These are phyloP conservation scores for Netelia virgata DNA, from an alignment of 2,888 invertebrate species.

Conservation along the genomic window DNA sequence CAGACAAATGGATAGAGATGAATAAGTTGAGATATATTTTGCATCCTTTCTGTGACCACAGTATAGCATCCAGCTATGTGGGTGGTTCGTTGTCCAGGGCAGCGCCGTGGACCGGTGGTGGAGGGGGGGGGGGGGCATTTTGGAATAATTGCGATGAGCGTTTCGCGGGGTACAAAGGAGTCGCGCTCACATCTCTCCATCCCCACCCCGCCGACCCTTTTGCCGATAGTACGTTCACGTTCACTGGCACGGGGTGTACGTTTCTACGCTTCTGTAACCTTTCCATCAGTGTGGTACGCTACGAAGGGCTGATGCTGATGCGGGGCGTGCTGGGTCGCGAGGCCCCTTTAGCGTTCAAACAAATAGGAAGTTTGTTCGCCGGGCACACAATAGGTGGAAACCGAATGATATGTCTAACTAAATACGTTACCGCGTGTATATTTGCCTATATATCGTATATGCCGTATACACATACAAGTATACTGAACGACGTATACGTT, in stretches of 20 bases:
- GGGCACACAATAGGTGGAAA: slow-evolving; percentile 82
- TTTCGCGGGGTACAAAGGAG: slow-evolving; percentile 65
- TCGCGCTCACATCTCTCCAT: slow-evolving; percentile 24
- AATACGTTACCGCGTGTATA: slow-evolving; percentile 80
- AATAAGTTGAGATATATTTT: slow-evolving; percentile 57
- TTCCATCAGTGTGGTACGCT: slow-evolving; percentile 51
- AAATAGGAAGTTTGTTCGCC: slow-evolving; percentile 83
- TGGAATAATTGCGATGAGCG: slow-evolving; percentile 74
- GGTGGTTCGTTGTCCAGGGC: slow-evolving; percentile 35
- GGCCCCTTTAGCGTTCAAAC: slow-evolving; percentile 81
- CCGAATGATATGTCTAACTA: slow-evolving; percentile 84
- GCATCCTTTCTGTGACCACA: slow-evolving; percentile 29
- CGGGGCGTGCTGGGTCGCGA: slow-evolving; percentile 62
- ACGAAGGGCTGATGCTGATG: slow-evolving; percentile 38
- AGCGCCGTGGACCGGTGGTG: slow-evolving; percentile 7
- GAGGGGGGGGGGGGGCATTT: slow-evolving; percentile 69
- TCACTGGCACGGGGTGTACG: slow-evolving; percentile 38
- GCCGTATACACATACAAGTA: slow-evolving; percentile 29
- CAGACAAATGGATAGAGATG: slow-evolving; percentile 61
- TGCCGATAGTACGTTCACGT: slow-evolving; percentile 66
- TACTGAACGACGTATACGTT: slow-evolving; percentile 8
- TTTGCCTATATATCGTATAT: slow-evolving; percentile 28
- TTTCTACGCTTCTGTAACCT: slow-evolving; percentile 65
- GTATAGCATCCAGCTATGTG: slow-evolving; percentile 31
- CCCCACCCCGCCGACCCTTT: slow-evolving; percentile 29